phyloP scores from a whole-genome alignment of 2,113 vertebrate species.

The Piliocolobus tephrosceles region DNA sequence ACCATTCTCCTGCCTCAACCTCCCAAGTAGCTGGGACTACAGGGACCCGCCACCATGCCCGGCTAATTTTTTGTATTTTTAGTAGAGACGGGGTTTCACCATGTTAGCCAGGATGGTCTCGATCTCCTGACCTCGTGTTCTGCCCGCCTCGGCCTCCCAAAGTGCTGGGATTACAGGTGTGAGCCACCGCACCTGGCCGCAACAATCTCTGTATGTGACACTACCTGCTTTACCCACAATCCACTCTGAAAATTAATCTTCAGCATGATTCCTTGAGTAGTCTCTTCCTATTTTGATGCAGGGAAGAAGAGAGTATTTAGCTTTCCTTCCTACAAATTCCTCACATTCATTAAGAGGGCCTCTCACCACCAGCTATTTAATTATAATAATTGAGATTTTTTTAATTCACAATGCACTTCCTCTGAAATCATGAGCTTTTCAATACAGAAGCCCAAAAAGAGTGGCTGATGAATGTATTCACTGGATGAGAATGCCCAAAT shows the following conservation, averaged over 20 bases:
- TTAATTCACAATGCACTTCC: neutral
- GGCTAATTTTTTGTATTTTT: too few species aligned
- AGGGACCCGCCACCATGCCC: fast-evolving
- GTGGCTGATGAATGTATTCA: constrained; percentile 69
- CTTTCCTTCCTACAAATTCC: neutral
- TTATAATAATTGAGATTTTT: neutral
- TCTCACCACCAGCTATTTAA: neutral
- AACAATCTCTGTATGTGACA: neutral
- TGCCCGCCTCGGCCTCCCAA: too few species aligned
- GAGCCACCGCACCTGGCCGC: fast-evolving
- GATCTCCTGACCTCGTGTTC: too few species aligned
- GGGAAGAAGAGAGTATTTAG: neutral
- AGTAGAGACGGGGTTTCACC: too few species aligned
- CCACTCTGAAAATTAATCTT: neutral
- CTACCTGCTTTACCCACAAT: neutral
- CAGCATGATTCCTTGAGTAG: neutral
- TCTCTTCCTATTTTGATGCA: neutral
- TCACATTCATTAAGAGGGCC: neutral
- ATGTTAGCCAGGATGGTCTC: too few species aligned
- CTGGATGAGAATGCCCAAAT: constrained; percentile 65
- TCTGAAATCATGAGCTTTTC: constrained; percentile 36
- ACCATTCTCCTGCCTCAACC: too few species aligned
- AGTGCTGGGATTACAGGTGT: too few species aligned
- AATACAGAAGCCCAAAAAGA: constrained; percentile 47
- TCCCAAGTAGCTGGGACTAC: too few species aligned